phyloP scores from a whole-genome alignment of 2,888 invertebrate genomes.

The Spisula subtruncata region DNA sequence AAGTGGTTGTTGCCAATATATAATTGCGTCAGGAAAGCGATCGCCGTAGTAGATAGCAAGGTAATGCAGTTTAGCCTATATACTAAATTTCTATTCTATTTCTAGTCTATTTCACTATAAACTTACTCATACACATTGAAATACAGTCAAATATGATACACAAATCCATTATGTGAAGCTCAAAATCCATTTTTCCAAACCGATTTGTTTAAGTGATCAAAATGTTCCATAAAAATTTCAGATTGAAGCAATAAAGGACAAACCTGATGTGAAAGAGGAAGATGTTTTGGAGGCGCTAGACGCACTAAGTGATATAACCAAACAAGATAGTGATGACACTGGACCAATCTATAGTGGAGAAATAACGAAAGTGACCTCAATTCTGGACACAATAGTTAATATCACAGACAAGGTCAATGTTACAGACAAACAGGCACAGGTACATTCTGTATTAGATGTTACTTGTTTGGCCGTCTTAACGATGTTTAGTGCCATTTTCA shows the following conservation, averaged over 20 bases:
- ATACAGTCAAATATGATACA: no score
- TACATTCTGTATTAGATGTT: background rate
- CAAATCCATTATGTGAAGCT: no score
- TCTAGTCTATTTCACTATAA: background rate
- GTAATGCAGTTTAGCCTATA: background rate
- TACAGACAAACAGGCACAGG: slow-evolving; percentile 43
- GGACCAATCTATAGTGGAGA: slow-evolving; percentile 38
- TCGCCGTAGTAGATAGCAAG: background rate
- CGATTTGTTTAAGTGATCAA: background rate
- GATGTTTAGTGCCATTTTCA: no score
- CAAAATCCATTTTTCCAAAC: background rate
- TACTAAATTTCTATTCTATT: background rate
- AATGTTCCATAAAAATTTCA: background rate
- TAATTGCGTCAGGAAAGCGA: background rate
- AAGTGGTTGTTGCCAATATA: slow-evolving; percentile 28
- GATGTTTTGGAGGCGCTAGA: background rate
- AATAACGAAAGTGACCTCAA: slow-evolving; percentile 51
- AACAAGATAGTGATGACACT: no score
- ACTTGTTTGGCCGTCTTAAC: background rate
- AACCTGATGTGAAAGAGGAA: background rate
- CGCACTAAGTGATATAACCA: background rate
- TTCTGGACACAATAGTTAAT: slow-evolving; percentile 44
- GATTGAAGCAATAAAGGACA: slow-evolving; percentile 18
- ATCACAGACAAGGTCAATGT: slow-evolving; percentile 44
- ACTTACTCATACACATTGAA: no score